A percentile compares a stretch with the other conserved stretches of the same genome.
phyloP scores from a whole-genome alignment of 2,888 invertebrate genomes.

The Polydrusus cervinus region DNA sequence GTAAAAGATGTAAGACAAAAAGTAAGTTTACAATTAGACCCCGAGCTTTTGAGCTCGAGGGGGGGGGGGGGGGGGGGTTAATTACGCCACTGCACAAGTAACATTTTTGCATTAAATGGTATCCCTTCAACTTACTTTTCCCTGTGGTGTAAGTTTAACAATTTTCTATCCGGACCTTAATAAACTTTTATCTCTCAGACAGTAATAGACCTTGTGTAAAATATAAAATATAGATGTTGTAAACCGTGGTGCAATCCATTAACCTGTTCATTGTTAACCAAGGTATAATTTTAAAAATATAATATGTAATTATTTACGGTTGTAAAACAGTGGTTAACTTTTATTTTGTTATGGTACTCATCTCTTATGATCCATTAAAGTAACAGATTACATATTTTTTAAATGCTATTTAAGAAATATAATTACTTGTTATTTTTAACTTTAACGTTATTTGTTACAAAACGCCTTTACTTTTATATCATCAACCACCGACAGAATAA shows the following conservation, averaged over 20 bases:
- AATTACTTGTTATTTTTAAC: not conserved
- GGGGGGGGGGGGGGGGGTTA: too few species aligned
- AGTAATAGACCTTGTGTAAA: constrained; percentile 10
- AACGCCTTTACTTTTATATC: constrained; percentile 1
- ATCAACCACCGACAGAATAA: not conserved
- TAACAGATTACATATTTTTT: constrained; percentile 12
- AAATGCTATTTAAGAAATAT: constrained; percentile 17
- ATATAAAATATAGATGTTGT: constrained; percentile 34
- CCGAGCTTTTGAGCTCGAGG: too few species aligned
- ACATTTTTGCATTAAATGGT: too few species aligned
- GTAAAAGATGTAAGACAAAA: too few species aligned
- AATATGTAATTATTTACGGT: constrained; percentile 39
- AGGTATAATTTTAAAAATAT: constrained; percentile 35
- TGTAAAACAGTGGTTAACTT: constrained; percentile 33
- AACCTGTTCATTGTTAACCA: constrained; percentile 37
- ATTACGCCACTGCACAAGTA: too few species aligned
- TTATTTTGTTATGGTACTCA: constrained; percentile 33
- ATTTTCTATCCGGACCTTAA: not conserved
- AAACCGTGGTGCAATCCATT: constrained; percentile 27
- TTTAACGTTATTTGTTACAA: constrained; percentile 11
- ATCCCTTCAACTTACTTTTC: too few species aligned
- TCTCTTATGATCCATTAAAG: constrained; percentile 22
- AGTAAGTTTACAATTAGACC: too few species aligned
- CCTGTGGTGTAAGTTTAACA: not conserved
- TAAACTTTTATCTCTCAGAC: not conserved